These are phyloP conservation scores for Megaceryle maxima DNA, from an alignment of 2,113 vertebrate species.

Conservation along the genomic window DNA sequence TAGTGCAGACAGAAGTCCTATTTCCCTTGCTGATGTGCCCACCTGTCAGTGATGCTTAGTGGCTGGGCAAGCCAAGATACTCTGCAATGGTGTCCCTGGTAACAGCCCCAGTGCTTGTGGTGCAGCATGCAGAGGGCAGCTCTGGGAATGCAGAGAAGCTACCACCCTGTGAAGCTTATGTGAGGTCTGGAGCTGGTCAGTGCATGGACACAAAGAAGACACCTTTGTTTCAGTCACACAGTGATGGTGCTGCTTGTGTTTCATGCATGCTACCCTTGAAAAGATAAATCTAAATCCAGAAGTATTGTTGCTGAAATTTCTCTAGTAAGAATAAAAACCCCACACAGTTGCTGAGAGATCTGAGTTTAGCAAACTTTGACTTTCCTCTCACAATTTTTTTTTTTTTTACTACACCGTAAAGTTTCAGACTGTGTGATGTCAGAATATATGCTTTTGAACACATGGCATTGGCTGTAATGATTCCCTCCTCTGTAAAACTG, in stretches of 20 bases:
- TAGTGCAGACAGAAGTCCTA: not conserved
- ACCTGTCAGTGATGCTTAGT: not conserved
- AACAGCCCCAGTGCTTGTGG: not conserved
- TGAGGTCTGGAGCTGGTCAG: not conserved
- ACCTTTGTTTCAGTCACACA: not conserved
- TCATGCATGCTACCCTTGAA: not conserved
- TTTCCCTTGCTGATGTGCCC: not conserved
- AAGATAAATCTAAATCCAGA: not conserved
- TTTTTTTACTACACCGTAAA: no score
- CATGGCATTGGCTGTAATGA: not conserved
- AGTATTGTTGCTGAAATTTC: not conserved
- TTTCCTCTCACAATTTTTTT: no score
- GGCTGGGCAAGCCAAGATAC: not conserved
- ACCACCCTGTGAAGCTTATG: rapidly evolving
- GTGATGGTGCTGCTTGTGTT: not conserved
- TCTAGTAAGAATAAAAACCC: not conserved
- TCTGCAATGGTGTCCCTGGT: not conserved
- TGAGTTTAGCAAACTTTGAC: no score
- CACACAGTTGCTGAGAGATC: no score
- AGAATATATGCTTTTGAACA: not conserved
- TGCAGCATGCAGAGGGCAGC: not conserved
- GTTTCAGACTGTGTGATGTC: no score
- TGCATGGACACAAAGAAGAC: not conserved
- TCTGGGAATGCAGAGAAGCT: not conserved
- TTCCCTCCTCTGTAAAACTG: not conserved